Conservation (phyloP, 1,140 invertebrate species). For the Gonioctena quinquepunctata region DNA sequence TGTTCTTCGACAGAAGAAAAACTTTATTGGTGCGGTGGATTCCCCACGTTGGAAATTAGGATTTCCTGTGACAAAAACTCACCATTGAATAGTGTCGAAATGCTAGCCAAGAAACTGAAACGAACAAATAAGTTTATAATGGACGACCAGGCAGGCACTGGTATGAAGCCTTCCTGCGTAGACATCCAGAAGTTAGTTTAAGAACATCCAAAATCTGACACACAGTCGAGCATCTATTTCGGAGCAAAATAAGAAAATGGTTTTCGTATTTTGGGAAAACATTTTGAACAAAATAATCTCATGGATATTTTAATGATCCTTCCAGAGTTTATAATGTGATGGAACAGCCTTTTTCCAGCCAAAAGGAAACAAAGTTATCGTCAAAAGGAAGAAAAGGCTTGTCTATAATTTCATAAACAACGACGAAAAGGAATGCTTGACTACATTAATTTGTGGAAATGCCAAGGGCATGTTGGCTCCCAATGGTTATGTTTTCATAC, state of each 20-base stretch:
- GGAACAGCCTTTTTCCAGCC: background rate
- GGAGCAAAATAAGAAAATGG: background rate
- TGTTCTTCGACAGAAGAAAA: background rate
- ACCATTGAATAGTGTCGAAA: background rate
- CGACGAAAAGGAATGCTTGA: background rate
- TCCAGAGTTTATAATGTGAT: background rate
- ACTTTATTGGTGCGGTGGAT: background rate
- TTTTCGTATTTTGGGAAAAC: background rate
- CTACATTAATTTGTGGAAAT: background rate
- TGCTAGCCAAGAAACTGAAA: background rate
- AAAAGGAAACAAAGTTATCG: background rate
- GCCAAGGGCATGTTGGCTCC: background rate
- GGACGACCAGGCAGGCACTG: constrained; percentile 5
- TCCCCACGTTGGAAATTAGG: background rate
- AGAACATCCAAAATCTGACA: background rate
- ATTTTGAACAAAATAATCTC: background rate
- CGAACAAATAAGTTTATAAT: background rate
- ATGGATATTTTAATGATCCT: background rate
- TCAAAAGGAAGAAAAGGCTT: background rate
- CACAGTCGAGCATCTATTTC: background rate
- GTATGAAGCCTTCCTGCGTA: background rate
- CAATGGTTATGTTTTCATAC: background rate
- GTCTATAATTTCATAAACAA: background rate
- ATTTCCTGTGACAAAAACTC: background rate
- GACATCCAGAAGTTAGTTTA: background rate